A percentile compares a stretch with the other conserved stretches of the same genome.
Evolutionary conservation across 1,140 invertebrate genomes (phyloP).

Genomic region (Cydia strobilella): DNA sequence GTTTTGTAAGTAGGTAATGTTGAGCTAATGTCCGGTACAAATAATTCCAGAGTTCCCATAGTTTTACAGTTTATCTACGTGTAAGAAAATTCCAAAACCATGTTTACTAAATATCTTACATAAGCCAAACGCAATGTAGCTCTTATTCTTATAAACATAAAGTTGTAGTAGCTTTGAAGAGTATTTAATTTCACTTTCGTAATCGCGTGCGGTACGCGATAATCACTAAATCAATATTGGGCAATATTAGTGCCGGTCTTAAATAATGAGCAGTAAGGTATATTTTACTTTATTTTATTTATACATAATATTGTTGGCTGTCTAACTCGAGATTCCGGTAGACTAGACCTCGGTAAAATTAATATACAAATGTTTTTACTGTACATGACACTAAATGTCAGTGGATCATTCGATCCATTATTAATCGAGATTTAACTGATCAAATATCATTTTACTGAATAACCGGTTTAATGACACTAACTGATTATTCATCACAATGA

Average conservation of each 20-base stretch:
- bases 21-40: too few relatives aligned
- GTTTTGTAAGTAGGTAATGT: too few relatives aligned
- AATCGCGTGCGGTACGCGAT: slow-evolving; percentile 40
- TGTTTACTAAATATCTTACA: slow-evolving; percentile 15
- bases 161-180: neutral
- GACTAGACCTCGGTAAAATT: neutral
- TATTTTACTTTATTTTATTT: neutral
- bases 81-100: neutral
- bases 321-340: neutral
- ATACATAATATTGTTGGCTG: neutral
- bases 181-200: slow-evolving; percentile 35
- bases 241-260: too few relatives aligned
- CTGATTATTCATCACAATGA: too few relatives aligned
- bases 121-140: neutral
- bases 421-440: neutral
- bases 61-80: neutral
- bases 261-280: neutral
- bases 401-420: neutral
- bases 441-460: too few relatives aligned
- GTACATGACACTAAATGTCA: neutral
- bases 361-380: neutral
- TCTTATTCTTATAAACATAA: neutral
- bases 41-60: too few relatives aligned
- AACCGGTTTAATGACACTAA: too few relatives aligned
- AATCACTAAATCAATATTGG: slow-evolving; percentile 46